A percentile compares a stretch with the other conserved stretches of the same genome.
These are phyloP conservation scores for Agelastica alni DNA, from an alignment of 2,888 invertebrate genomes.

Conservation along the genomic window DNA sequence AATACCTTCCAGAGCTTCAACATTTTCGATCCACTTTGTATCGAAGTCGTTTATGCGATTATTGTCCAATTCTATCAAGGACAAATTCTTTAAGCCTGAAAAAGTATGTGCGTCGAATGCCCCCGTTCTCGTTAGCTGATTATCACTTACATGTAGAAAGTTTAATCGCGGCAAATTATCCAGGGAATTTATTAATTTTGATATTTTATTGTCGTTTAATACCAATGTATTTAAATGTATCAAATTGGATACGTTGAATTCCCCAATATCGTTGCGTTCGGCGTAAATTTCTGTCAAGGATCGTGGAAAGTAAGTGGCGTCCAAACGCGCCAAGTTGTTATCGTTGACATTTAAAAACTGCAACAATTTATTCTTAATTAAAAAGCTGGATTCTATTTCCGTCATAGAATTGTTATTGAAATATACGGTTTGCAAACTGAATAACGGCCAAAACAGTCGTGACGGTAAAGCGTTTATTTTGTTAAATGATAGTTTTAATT, in stretches of 20 bases:
- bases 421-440: slow-evolving; percentile 12
- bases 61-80: slow-evolving; percentile 20
- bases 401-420: slow-evolving; percentile 25
- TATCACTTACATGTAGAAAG: slow-evolving; percentile 19
- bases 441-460: slow-evolving; percentile 10
- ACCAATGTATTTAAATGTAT: slow-evolving; percentile 8
- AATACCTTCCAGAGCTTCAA: slow-evolving; percentile 13
- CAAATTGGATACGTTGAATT: slow-evolving; percentile 25
- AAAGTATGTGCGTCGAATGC: background rate
- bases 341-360: slow-evolving; percentile 15
- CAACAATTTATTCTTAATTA: slow-evolving; percentile 15
- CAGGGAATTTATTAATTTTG: slow-evolving; percentile 6
- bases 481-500: slow-evolving; percentile 25
- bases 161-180: slow-evolving; percentile 17
- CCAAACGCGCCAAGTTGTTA: slow-evolving; percentile 17
- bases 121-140: slow-evolving; percentile 10
- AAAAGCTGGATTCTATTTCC: slow-evolving; percentile 4
- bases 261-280: slow-evolving; percentile 18
- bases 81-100: slow-evolving; percentile 18
- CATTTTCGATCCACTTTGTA: slow-evolving; percentile 11
- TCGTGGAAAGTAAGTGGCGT: slow-evolving; percentile 10
- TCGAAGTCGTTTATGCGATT: slow-evolving; percentile 18
- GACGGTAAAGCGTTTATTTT: slow-evolving; percentile 5
- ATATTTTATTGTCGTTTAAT: slow-evolving; percentile 24
- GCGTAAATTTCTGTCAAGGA: slow-evolving; percentile 20